These are phyloP conservation scores for Arbacia lixula DNA, from an alignment of 53 echinoderm and acorn worm genomes.

Conservation along the genomic window DNA sequence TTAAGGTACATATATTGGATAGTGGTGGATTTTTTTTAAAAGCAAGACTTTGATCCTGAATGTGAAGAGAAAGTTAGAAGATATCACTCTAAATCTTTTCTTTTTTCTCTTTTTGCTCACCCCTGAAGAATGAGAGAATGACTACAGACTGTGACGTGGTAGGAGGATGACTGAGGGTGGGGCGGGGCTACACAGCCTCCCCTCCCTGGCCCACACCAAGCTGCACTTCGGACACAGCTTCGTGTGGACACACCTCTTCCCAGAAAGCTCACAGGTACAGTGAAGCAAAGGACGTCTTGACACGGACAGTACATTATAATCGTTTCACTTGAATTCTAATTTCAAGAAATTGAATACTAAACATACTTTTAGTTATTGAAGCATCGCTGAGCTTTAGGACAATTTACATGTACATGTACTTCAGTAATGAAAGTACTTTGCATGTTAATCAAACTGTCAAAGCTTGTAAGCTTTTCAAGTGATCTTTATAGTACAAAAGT, in stretches of 20 bases:
- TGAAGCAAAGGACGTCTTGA: neutral
- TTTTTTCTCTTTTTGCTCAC: neutral
- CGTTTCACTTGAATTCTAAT: neutral
- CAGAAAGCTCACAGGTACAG: conserved; percentile 43
- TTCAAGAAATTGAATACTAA: too few species aligned
- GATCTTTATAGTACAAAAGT: too few species aligned
- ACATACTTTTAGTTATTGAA: too few species aligned
- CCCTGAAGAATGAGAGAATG: neutral
- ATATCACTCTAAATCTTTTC: too few species aligned
- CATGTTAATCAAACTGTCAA: too few species aligned
- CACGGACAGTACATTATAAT: neutral
- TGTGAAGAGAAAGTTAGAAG: too few species aligned
- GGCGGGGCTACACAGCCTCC: neutral
- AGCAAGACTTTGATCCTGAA: neutral
- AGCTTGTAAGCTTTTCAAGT: too few species aligned
- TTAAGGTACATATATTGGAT: too few species aligned
- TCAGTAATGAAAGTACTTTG: too few species aligned
- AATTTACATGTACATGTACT: too few species aligned
- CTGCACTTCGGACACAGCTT: conserved; percentile 52
- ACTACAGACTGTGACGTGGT: neutral
- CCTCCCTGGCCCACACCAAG: conserved; percentile 33
- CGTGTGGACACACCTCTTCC: conserved; percentile 64
- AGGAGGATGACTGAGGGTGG: conserved; percentile 13
- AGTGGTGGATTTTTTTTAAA: neutral
- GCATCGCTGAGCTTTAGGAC: too few species aligned